Base-by-base conservation (phyloP, 2,113 vertebrate genomes). In the Phoenicopterus ruber region DNA sequence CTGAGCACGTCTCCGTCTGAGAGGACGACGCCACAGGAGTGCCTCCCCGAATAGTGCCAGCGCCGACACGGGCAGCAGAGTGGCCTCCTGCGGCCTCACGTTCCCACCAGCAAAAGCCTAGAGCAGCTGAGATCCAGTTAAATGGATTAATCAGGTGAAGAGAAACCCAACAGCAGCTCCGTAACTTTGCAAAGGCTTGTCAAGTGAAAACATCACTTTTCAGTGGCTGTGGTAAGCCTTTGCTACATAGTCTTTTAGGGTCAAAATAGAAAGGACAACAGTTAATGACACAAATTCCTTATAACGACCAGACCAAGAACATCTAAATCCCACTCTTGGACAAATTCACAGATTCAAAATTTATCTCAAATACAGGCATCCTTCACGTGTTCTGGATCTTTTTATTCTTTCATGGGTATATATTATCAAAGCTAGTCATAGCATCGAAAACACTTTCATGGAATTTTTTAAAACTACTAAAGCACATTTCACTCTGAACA, bases 201-300 rank as follows among this genome's bases (percentile, higher is more conserved):
- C 7, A 70, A 77, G 63, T 4, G 2, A 84, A 96, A 91, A 84
- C 26, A 54, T 57, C 17, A 32, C 52, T 93, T 88, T 74, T 69
- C 82, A 77, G 63, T 59, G 49, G 59, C 91, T 81, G 49, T 36
- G 8, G 28, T 66, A 29, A 94, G 22, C 36, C 24, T 73, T n/a
- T 78, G 34, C 79, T 87, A 73, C 0, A 1, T 62, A 28, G 40
- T 32, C 24, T 73, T 82, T 77, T 17, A 93, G 12, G 29, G 19
- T 62, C 17, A 84, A 49, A 67, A 88, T 6, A 74, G 62, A 88
- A 92, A 91, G 78, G 17, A 50, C 31, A 94, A 83, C 38, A 79
- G 78, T 65, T 90, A 92, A n/a, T 32, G n/a, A 81, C 66, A 83
- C 10, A 82, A 84, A 91, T 65, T 47, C 49, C 38, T 71, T 42